Evolutionary conservation across 2,113 vertebrate species (phyloP).

Genomic region (Pomatostomus ruficeps): DNA sequence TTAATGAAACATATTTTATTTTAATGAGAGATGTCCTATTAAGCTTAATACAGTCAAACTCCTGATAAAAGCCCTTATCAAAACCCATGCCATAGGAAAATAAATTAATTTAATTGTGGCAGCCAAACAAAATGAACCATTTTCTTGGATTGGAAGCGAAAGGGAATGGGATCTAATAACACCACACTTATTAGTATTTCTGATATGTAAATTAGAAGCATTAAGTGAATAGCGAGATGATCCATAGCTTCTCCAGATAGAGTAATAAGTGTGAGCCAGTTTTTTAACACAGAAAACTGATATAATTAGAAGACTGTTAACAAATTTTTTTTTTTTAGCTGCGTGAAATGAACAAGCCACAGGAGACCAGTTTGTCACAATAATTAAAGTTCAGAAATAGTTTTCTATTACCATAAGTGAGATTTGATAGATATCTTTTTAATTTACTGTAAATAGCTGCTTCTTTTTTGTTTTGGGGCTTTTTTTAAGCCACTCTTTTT

Average conservation of each 20-base stretch:
- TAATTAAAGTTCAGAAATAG: conserved; percentile 71
- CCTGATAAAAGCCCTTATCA: conserved; percentile 64
- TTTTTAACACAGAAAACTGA: conserved; percentile 46
- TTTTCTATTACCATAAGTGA: conserved; percentile 47
- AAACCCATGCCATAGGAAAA: conserved; percentile 37
- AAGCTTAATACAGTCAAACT: conserved; percentile 18
- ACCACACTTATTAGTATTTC: conserved; percentile 47
- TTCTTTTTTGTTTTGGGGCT: neutral
- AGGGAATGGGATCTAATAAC: conserved; percentile 16
- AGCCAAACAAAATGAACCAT: conserved; percentile 15
- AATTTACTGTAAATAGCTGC: conserved; percentile 17
- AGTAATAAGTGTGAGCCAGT: conserved; percentile 35
- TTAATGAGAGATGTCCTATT: conserved; percentile 7
- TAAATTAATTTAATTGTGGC: conserved; percentile 48
- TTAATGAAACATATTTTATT: conserved; percentile 35
- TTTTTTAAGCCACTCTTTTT: neutral
- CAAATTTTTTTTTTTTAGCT: conserved; percentile 26
- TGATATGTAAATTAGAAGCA: conserved; percentile 58
- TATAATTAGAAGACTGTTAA: conserved; percentile 71
- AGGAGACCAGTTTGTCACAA: conserved; percentile 57
- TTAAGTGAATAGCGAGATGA: conserved; percentile 50
- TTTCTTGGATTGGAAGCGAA: conserved; percentile 18
- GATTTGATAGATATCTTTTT: conserved; percentile 55
- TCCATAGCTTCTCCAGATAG: conserved; percentile 37
- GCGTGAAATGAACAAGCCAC: conserved; percentile 42